Base-by-base conservation (phyloP, 2,797 vertebrate species). In the Tympanoctomys barrerae region DNA sequence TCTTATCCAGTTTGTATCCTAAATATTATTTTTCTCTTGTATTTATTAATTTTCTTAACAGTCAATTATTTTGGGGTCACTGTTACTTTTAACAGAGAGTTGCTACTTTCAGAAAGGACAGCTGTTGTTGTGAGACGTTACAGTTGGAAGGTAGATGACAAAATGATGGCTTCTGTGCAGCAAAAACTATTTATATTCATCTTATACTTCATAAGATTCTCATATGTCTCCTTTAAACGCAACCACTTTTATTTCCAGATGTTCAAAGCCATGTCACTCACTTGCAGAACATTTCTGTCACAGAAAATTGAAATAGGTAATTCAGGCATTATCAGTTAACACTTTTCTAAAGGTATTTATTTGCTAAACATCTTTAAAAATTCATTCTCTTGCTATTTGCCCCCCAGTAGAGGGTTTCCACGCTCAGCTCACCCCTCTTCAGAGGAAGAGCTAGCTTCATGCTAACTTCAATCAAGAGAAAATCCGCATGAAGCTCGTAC, bases 11-110 rank as follows among this genome's bases (percentile, higher is more conserved):
- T 68, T 82, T 68, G 68, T 78, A 39, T n/a, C 31, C 71, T 16
- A 36, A 59, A 54, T 79, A 2, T 66, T 13, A 19, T n/a, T 82
- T 61, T 24, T 18, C 13, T 73, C 61, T 52, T 39, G 52, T 62
- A n/a, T 64, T 83, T 78, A n/a, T 91, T 80, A 84, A 2, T 78
- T 84, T 75, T 46, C 80, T 83, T 95, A 70, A 89, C 26, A 89
- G 64, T 66, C n/a, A 87, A 22, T 91, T 31, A 62, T 10, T 77
- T 80, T 36, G 2, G 13, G 14, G 10, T 0, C n/a, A 81, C 39
- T 87, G 14, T 46, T n/a, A 68, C 46, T 92, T 78, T 86, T 22
- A 68, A 83, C 59, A 66, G 7, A 80, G 78, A 1, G 6, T 81
- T 71, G 61, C 31, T 7, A 64, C 7, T 91, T 80, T 87, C 36